A percentile compares a stretch with the other conserved stretches of the same genome.
Evolutionary conservation across 2,888 invertebrate genomes (phyloP).

Genomic region (Lutraria lutraria): DNA sequence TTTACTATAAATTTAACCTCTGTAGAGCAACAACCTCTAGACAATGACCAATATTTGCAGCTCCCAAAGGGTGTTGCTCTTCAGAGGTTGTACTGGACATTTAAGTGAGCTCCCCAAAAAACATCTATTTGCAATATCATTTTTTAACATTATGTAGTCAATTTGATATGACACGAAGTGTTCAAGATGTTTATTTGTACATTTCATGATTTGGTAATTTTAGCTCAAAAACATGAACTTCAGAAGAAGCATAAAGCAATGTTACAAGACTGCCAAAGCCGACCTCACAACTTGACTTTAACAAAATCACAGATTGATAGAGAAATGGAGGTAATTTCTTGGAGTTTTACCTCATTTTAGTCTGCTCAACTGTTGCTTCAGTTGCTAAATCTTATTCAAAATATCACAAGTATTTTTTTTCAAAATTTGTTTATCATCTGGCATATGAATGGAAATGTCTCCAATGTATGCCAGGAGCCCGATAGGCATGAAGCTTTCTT

Average conservation of each 20-base stretch:
- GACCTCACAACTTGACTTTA: constrained; percentile 84
- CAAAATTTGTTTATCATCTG: too few species aligned
- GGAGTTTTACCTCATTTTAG: background rate
- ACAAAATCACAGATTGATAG: constrained; percentile 83
- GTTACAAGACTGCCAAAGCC: constrained; percentile 81
- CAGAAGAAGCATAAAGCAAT: constrained; percentile 85
- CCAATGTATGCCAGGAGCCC: too few species aligned
- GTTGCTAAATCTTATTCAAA: too few species aligned
- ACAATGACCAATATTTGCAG: background rate
- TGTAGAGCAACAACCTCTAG: background rate
- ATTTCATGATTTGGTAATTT: constrained; percentile 39
- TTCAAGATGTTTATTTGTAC: background rate
- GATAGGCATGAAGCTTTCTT: too few species aligned
- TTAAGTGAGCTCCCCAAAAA: too few species aligned
- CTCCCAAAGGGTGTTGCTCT: background rate
- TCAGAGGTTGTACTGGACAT: background rate
- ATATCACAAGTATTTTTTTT: too few species aligned
- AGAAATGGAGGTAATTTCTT: constrained; percentile 83
- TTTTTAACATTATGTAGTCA: background rate
- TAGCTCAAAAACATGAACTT: constrained; percentile 85
- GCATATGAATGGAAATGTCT: too few species aligned
- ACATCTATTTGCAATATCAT: too few species aligned
- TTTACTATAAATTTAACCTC: too few species aligned
- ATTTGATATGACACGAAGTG: background rate
- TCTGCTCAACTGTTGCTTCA: background rate